These are phyloP conservation scores for Ceriagrion tenellum DNA, from an alignment of 2,888 invertebrate genomes.

Conservation along the genomic window DNA sequence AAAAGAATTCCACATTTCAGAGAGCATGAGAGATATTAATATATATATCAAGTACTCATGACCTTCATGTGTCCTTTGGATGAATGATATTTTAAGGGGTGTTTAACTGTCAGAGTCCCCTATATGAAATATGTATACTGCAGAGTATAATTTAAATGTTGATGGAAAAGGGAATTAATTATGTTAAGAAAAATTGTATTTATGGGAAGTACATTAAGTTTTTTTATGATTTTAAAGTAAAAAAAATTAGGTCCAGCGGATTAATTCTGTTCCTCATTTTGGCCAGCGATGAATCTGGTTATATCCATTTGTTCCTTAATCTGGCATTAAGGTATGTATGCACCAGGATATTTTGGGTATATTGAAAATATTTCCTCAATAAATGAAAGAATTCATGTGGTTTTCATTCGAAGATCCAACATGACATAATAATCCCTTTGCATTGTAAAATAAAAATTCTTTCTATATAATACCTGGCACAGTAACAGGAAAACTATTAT, in stretches of 20 bases:
- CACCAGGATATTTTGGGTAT: too few species aligned
- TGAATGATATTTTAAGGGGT: background rate
- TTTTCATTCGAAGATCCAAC: too few species aligned
- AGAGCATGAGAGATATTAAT: background rate
- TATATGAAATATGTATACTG: background rate
- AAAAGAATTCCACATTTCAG: background rate
- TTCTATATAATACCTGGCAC: background rate
- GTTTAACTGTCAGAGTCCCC: background rate
- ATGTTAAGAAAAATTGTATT: background rate
- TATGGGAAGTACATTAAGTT: too few species aligned
- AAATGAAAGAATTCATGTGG: too few species aligned
- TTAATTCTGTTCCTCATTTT: too few species aligned
- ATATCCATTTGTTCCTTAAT: too few species aligned
- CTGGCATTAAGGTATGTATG: too few species aligned
- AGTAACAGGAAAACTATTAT: too few species aligned
- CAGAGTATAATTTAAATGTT: background rate
- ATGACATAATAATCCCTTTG: too few species aligned
- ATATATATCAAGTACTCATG: background rate
- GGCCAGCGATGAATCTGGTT: too few species aligned
- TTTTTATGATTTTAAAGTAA: background rate
- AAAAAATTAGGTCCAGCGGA: background rate
- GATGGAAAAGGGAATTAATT: background rate
- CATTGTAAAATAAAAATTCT: background rate
- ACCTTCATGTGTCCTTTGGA: background rate
- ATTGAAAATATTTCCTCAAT: too few species aligned